A percentile compares a stretch with the other conserved stretches of the same genome.
Evolutionary conservation across 2,113 vertebrate genomes (phyloP).

Genomic region (Bujurquina vittata): DNA sequence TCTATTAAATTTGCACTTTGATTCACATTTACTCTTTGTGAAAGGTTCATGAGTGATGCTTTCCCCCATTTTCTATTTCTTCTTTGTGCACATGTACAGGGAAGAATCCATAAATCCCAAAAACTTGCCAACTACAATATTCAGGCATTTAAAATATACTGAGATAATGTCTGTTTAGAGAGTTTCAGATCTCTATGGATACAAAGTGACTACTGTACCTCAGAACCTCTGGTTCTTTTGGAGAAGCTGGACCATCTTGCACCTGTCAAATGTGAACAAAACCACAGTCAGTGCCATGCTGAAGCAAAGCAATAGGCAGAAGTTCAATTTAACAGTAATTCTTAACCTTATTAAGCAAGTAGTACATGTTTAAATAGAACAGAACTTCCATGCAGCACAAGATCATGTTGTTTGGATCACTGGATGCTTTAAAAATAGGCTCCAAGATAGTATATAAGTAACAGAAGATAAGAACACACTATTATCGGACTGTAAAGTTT

Average conservation of each 20-base stretch:
- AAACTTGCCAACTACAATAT: not conserved
- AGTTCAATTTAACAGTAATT: not conserved
- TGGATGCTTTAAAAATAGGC: not conserved
- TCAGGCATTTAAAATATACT: too few relatives aligned
- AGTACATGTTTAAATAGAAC: too few relatives aligned
- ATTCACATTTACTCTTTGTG: not conserved
- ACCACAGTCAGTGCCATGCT: conserved; percentile 7
- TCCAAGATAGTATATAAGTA: not conserved
- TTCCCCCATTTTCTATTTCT: not conserved
- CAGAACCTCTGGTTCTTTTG: conserved; percentile 89
- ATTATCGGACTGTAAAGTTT: not conserved
- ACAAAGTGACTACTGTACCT: conserved; percentile 78
- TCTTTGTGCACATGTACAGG: not conserved
- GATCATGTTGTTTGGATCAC: not conserved
- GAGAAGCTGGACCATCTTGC: conserved; percentile 78
- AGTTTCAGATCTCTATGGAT: not conserved
- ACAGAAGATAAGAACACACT: not conserved
- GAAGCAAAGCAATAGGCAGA: not conserved
- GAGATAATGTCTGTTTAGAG: too few relatives aligned
- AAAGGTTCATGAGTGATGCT: not conserved
- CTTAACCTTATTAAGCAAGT: too few relatives aligned
- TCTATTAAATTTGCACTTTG: not conserved
- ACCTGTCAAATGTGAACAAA: conserved; percentile 59
- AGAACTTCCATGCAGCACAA: too few relatives aligned
- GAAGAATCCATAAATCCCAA: not conserved